A percentile compares a stretch with the other conserved stretches of the same genome.
Evolutionary conservation across 2,888 invertebrate species (phyloP).

Genomic region (Limnephilus rhombicus): DNA sequence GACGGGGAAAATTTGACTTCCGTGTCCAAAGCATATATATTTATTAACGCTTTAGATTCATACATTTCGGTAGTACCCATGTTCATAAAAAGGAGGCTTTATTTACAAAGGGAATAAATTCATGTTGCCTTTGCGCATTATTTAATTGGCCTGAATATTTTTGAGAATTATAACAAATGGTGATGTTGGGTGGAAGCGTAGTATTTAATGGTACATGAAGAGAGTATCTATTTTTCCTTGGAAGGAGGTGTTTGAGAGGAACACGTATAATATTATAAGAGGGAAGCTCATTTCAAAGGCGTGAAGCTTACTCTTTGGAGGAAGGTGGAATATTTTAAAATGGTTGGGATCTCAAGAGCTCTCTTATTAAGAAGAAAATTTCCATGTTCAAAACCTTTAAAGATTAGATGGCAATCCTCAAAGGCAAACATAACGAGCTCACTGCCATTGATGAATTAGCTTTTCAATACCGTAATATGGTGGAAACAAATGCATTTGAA

Average conservation of each 20-base stretch:
- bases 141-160: not conserved
- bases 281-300: not conserved
- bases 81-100: not conserved
- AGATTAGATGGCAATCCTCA: no score
- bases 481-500: no score
- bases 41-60: not conserved
- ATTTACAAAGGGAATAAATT: not conserved
- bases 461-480: no score
- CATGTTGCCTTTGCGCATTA: not conserved
- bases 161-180: not conserved
- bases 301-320: not conserved
- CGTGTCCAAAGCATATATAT: not conserved
- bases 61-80: not conserved
- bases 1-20: not conserved
- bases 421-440: no score
- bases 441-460: no score
- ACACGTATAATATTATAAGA: not conserved
- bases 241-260: not conserved
- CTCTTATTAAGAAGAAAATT: no score
- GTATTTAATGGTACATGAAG: not conserved
- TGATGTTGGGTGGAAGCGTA: not conserved
- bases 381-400: no score
- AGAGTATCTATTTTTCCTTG: not conserved
- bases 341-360: not conserved
- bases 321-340: not conserved